Evolutionary conservation across 2,113 vertebrate species (phyloP).

Genomic region (Tiliqua scincoides): DNA sequence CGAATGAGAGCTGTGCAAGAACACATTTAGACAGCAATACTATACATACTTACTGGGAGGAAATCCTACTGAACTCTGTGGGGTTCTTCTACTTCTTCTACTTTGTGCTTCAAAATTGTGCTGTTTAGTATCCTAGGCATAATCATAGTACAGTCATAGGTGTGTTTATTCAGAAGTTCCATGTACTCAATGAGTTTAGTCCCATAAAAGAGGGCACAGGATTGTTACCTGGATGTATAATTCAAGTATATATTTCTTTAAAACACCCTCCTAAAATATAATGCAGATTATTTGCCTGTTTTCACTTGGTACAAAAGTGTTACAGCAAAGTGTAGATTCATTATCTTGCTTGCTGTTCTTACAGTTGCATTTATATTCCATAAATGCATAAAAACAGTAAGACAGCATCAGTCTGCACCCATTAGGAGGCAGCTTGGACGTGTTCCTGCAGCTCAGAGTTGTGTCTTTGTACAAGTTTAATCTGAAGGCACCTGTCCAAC

Average conservation of each 20-base stretch:
- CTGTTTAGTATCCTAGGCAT: neutral
- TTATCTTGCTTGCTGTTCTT: conserved; percentile 29
- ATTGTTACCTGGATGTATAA: neutral
- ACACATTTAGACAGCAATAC: neutral
- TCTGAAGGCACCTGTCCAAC: conserved; percentile 84
- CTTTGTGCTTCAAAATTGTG: neutral
- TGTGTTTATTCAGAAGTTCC: no score
- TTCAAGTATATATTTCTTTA: neutral
- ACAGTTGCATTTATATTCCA: conserved; percentile 36
- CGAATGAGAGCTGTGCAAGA: neutral
- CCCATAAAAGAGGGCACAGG: neutral
- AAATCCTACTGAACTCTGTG: no score
- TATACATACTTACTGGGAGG: no score
- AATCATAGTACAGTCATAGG: no score
- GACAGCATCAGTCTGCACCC: conserved; percentile 56
- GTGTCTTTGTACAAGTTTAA: conserved; percentile 75
- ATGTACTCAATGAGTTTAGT: no score
- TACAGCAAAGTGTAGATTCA: neutral
- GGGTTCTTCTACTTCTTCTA: no score
- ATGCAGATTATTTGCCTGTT: conserved; percentile 14
- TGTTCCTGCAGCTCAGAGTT: conserved; percentile 71
- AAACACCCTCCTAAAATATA: neutral
- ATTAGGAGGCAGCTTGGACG: conserved; percentile 67
- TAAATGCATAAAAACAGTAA: conserved; percentile 56
- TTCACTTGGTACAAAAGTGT: conserved; percentile 19